Evolutionary conservation across 92 coral and sea anemone genomes (phyloP).

Genomic region (Zoanthus gigantus): DNA sequence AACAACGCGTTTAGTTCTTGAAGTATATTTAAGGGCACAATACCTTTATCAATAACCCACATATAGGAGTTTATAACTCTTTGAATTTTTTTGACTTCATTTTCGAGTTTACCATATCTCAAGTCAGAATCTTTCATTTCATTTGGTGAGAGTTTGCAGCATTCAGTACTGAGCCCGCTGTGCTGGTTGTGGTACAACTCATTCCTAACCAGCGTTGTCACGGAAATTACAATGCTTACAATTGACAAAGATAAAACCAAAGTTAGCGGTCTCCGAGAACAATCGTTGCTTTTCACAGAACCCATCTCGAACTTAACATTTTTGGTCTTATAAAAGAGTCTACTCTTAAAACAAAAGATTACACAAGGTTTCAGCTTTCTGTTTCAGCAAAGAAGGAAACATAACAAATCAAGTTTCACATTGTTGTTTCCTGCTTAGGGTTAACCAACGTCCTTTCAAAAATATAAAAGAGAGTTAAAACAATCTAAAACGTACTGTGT

Average conservation of each 20-base stretch:
- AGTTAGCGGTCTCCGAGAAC: background rate
- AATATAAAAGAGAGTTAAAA: too few relatives aligned
- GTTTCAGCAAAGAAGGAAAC: constrained; percentile 2
- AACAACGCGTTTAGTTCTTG: background rate
- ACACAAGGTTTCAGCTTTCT: background rate
- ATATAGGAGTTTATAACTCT: background rate
- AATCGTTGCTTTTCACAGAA: background rate
- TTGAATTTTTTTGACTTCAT: background rate
- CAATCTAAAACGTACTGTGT: too few relatives aligned
- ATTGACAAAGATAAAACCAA: background rate
- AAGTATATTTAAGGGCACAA: background rate
- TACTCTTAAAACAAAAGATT: background rate
- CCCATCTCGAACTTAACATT: background rate
- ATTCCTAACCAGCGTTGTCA: background rate
- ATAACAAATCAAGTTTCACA: too few relatives aligned
- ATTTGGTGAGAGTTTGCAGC: background rate
- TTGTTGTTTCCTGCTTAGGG: too few relatives aligned
- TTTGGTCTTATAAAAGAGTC: background rate
- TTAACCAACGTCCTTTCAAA: too few relatives aligned
- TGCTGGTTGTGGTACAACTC: background rate
- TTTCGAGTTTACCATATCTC: background rate
- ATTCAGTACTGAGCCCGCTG: too few relatives aligned
- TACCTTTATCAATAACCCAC: background rate
- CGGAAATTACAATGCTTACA: background rate
- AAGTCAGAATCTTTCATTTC: background rate